Percentiles rank a stretch among this genome's conserved stretches.
phyloP scores from a whole-genome alignment of 1,140 invertebrate genomes.

The Stegodyphus dumicola region DNA sequence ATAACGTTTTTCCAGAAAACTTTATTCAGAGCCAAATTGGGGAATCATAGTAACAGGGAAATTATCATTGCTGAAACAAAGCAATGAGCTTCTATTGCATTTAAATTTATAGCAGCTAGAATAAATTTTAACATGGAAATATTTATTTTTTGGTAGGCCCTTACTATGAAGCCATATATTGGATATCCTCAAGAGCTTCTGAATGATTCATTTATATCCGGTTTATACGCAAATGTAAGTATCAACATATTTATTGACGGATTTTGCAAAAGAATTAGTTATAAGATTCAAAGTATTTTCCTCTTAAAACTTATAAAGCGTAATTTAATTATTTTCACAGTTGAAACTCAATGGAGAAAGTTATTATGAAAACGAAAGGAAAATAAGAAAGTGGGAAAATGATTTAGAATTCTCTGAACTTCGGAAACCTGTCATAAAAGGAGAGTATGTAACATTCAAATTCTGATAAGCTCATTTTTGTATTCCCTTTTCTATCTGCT shows the following conservation, averaged over 20 bases:
- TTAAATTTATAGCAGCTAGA: too few species aligned
- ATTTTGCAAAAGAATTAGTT: too few species aligned
- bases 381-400: slow-evolving; percentile 79
- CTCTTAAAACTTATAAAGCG: too few species aligned
- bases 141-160: slow-evolving; percentile 39
- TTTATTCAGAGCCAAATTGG: too few species aligned
- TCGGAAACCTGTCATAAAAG: slow-evolving; percentile 82
- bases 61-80: too few species aligned
- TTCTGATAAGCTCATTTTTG: too few species aligned
- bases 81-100: too few species aligned
- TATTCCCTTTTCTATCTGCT: too few species aligned
- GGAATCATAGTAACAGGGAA: too few species aligned
- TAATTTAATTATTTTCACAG: slow-evolving; percentile 51
- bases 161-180: slow-evolving; percentile 69
- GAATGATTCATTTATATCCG: slow-evolving; percentile 67
- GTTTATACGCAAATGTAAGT: slow-evolving; percentile 67
- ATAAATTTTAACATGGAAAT: too few species aligned
- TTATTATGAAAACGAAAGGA: slow-evolving; percentile 74
- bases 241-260: not conserved
- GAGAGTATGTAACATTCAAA: slow-evolving; percentile 69
- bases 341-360: slow-evolving; percentile 66
- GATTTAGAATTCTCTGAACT: slow-evolving; percentile 82
- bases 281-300: too few species aligned
- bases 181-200: slow-evolving; percentile 70
- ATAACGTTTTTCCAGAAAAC: too few species aligned